phyloP scores from a whole-genome alignment of 2,797 vertebrate species.

The Champsocephalus esox region DNA sequence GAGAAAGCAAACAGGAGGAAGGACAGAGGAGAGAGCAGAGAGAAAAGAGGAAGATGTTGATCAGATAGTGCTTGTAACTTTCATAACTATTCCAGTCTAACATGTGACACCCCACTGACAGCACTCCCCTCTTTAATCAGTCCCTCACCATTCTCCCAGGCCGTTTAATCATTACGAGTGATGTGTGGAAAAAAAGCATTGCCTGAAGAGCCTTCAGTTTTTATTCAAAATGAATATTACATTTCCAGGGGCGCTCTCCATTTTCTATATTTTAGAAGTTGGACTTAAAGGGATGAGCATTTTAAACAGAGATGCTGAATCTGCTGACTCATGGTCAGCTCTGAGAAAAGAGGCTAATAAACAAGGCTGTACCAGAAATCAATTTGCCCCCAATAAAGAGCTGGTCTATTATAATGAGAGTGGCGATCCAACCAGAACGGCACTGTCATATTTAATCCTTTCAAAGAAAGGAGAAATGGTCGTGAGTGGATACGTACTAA shows the following conservation, averaged over 20 bases:
- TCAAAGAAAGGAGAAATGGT: slow-evolving; percentile 40
- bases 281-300: slow-evolving; percentile 26
- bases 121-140: slow-evolving; percentile 47
- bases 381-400: slow-evolving; percentile 72
- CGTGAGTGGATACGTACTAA: slow-evolving; percentile 27
- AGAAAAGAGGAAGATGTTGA: slow-evolving; percentile 41
- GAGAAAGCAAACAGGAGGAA: slow-evolving; percentile 4
- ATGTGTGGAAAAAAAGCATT: slow-evolving; percentile 39
- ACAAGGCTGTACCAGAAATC: slow-evolving; percentile 69
- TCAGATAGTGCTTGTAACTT: slow-evolving; percentile 37
- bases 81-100: slow-evolving; percentile 26
- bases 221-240: slow-evolving; percentile 49
- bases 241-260: slow-evolving; percentile 36
- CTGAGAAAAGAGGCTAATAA: slow-evolving; percentile 69
- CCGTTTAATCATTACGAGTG: slow-evolving; percentile 49
- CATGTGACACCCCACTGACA: slow-evolving; percentile 47
- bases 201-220: slow-evolving; percentile 36
- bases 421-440: slow-evolving; percentile 59
- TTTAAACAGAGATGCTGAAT: slow-evolving; percentile 49
- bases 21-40: slow-evolving; percentile 32
- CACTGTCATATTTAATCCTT: slow-evolving; percentile 67
- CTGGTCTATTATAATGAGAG: slow-evolving; percentile 67
- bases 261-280: slow-evolving; percentile 58
- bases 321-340: slow-evolving; percentile 69
- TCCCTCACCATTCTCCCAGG: slow-evolving; percentile 25